phyloP scores from a whole-genome alignment of 1,140 invertebrate species.

The Aphis gossypii region DNA sequence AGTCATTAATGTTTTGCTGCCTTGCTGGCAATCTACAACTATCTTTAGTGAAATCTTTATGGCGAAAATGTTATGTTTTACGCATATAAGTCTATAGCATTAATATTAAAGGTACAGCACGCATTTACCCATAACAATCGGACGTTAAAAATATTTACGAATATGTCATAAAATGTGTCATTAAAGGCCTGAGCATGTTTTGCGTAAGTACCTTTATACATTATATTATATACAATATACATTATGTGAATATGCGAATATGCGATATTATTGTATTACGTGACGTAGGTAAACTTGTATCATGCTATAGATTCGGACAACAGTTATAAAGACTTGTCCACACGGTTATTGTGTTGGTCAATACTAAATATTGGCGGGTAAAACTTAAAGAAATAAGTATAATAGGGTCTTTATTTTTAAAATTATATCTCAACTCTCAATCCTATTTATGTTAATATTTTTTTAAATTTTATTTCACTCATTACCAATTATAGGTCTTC shows the following conservation, averaged over 20 bases:
- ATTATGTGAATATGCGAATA: not conserved
- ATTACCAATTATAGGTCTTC: too few species aligned
- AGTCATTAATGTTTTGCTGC: not conserved
- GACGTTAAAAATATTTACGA: not conserved
- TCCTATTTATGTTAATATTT: not conserved
- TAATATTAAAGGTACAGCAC: not conserved
- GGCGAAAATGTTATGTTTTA: not conserved
- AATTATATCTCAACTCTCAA: not conserved
- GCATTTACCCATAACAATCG: not conserved
- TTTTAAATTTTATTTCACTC: not conserved
- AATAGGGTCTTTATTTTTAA: not conserved
- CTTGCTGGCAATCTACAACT: not conserved
- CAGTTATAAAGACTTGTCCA: not conserved
- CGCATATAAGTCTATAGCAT: not conserved
- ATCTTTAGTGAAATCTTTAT: not conserved
- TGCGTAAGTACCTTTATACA: not conserved
- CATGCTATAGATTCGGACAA: not conserved
- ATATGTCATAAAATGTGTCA: not conserved
- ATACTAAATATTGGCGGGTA: not conserved
- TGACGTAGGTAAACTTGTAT: not conserved
- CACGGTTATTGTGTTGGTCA: not conserved
- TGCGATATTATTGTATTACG: not conserved
- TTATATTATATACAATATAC: not conserved
- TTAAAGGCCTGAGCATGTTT: not conserved
- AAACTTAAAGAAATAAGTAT: not conserved